phyloP scores from a whole-genome alignment of 2,113 vertebrate species.

The Pungitius pungitius region DNA sequence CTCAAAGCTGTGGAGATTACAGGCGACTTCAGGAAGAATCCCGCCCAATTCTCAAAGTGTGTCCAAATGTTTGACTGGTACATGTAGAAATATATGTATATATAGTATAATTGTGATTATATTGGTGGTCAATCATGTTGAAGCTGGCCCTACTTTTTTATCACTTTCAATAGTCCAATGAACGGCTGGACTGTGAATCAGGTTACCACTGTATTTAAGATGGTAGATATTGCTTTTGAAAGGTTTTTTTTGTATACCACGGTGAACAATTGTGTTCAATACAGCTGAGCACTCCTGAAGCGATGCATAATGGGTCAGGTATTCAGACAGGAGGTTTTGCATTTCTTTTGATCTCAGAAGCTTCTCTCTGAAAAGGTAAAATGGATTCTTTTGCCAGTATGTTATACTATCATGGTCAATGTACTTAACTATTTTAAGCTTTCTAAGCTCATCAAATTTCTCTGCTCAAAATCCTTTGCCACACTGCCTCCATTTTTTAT shows the following conservation, averaged over 20 bases:
- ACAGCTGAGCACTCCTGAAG: conserved; percentile 4
- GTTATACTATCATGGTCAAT: conserved; percentile 19
- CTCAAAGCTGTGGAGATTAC: no score
- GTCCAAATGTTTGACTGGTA: no score
- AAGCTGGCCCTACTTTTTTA: not conserved
- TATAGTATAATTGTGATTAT: no score
- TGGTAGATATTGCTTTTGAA: conserved; percentile 1
- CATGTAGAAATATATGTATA: no score
- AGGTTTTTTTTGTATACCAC: not conserved
- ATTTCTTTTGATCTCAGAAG: conserved; percentile 28
- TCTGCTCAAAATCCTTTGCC: no score
- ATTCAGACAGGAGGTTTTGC: conserved; percentile 12
- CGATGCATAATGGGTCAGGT: conserved; percentile 1
- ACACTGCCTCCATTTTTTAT: no score
- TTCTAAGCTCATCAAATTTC: no score
- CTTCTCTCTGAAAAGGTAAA: not conserved
- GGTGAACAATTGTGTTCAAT: conserved; percentile 10
- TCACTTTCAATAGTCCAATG: not conserved
- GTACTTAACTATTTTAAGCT: no score
- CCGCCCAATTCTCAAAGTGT: no score
- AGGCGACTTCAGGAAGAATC: no score
- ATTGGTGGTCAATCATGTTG: no score
- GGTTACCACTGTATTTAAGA: not conserved
- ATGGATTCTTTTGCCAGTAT: conserved; percentile 7
- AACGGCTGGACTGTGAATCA: not conserved